Base-by-base conservation (phyloP, 2,113 vertebrate genomes). In the Carlito syrichta region DNA sequence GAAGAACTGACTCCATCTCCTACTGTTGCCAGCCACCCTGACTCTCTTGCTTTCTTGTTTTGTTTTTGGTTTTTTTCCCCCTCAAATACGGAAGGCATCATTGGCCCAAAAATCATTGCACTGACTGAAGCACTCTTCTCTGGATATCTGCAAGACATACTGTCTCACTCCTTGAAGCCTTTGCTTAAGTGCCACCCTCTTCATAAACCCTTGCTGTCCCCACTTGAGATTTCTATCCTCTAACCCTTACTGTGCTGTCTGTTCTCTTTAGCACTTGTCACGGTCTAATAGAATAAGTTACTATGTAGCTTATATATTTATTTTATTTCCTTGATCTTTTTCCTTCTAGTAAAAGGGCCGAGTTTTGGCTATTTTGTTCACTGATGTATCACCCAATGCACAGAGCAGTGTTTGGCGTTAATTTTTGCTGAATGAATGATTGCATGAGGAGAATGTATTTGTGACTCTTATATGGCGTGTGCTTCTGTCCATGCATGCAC, bases 241-340 rank as follows among this genome's bases (percentile, higher is more conserved):
- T 5, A 2, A 54, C 27, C 48, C 4, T 87, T 32, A 19, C n/a
- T 38, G 35, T 58, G 14, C 6, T 30, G 3, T 62, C 38, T 73
- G 50, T 76, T 94, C 10, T 94, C 68, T 38, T 68, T 25, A 73
- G 25, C 19, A 27, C 40, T 68, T 83, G 68, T 73, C 50, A 91
- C 32, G 79, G 84, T 93, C 35, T 92, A 68, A 86, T 68, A 45
- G n/a, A n/a, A n/a, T 25, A 38, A 7, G 86, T 25, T 40, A 25
- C 32, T 86, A 0, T 60, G 6, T 35, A 60, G 68, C 40, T 81
- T 81, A 17, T 8, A 22, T 45, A 43, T 48, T 84, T 83, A 52
- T 54, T 66, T 92, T 79, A 62, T 81, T 86, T 85, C 48, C 50
- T 93, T 86, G 27, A 8, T 91, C 52, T 92, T 92, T 94, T 89